These are phyloP conservation scores for Theocolax elegans DNA, from an alignment of 1,140 invertebrate species.

Conservation along the genomic window DNA sequence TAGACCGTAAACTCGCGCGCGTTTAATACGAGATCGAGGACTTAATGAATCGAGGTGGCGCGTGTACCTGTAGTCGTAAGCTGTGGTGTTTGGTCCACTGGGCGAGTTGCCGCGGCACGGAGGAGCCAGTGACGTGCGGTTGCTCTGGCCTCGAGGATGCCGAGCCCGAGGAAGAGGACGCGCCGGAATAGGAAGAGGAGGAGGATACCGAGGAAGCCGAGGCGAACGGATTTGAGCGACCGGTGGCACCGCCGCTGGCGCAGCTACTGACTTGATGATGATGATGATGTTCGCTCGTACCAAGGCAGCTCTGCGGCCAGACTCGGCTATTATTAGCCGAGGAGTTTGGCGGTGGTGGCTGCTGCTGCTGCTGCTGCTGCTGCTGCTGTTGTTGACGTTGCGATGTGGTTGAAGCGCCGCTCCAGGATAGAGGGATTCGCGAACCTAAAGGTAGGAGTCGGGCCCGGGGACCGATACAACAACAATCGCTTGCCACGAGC, in stretches of 20 bases:
- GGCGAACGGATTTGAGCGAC: conserved; percentile 44
- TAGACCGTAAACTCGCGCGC: too few species aligned
- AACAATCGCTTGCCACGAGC: conserved; percentile 56
- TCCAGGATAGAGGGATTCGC: conserved; percentile 45
- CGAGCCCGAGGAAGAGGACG: conserved; percentile 53
- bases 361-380: conserved; percentile 39
- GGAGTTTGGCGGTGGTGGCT: conserved; percentile 34
- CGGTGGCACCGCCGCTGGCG: conserved; percentile 39
- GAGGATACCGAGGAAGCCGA: conserved; percentile 47
- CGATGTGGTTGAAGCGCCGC: conserved; percentile 13
- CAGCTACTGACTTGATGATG: conserved; percentile 39
- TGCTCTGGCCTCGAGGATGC: conserved; percentile 1
- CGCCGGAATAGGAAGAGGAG: conserved; percentile 53
- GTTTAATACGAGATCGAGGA: too few species aligned
- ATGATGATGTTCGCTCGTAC: too few species aligned
- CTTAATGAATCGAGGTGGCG: too few species aligned
- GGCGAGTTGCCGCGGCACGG: conserved; percentile 61
- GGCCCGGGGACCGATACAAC: conserved; percentile 61
- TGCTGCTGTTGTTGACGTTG: conserved; percentile 35
- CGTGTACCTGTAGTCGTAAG: conserved; percentile 60
- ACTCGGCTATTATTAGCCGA: conserved; percentile 63
- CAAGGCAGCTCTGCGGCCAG: conserved; percentile 46
- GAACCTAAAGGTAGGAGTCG: conserved; percentile 54
- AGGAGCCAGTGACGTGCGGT: conserved; percentile 40
- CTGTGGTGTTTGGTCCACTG: conserved; percentile 65